Evolutionary conservation across 2,888 invertebrate genomes (phyloP), one percentile per base, ranked within the genome.

Genomic region (Parnassius glacialis): DNA sequence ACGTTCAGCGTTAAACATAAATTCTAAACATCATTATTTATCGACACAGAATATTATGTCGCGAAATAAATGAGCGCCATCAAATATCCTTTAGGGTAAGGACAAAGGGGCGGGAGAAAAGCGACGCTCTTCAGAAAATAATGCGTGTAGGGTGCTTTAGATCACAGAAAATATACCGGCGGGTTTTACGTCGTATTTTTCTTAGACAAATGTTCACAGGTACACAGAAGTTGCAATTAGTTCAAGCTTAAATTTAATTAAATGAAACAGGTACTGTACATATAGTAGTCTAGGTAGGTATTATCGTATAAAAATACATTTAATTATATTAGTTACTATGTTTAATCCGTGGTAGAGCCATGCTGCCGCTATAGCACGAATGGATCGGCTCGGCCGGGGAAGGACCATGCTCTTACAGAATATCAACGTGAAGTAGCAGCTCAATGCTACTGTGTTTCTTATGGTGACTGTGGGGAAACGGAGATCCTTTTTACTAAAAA

Each of bases 1-100:
- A 61, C 34, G 55, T 11, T 51, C 45, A 52, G 51, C 44, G 55
- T 16, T 16, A 74, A 71, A 78, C 80, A 81, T 82, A 83, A 81
- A 83, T 84, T 76, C 73, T 71, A 79, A 82, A 81, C 79, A 81
- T 83, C 84, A 84, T 87, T 85, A 83, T 83, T 87, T 83, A 85
- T 83, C 72, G 79, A 77, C 75, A 73, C 68, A 71, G 71, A 79
- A 83, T 84, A 82, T 81, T 82, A 78, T 84, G 78, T 81, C 76
- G 78, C 69, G 69, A 74, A 79, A 85, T 81, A 77, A 76, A 88
- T 84, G 81, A 75, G 74, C 64, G 72, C 76, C 80, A 85, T 84
- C 78, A 84, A 80, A 80, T 80, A 81, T 82, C 79, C 78, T 73
- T 72, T 71, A 68, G 68, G 71, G 66, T 48, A 66, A 65, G 67